Evolutionary conservation across 1,140 invertebrate species (phyloP), one percentile per base, ranked within the genome.

Genomic region (Drosophila pandora): DNA sequence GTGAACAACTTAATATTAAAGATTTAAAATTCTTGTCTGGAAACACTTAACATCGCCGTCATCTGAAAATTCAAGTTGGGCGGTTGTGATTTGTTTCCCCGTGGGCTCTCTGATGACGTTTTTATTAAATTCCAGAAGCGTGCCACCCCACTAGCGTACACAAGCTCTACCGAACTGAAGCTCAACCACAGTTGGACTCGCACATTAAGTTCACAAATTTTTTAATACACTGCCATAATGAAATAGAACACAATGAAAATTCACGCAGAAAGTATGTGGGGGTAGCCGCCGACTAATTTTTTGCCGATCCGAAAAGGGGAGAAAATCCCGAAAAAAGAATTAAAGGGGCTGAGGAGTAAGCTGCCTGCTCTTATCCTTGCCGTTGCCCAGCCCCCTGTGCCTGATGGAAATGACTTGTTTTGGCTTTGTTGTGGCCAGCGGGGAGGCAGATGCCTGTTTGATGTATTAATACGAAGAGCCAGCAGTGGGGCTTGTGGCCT

Each of bases 151-250:
- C 3, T 28, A 28, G 25, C 25, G 25, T 28, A 28, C 23, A 10
- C 6, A 7, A 43, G 13, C 28, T 30, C 4, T 28, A 43, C 0
- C 17, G 17, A 17, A 17, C 17, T 21, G 28, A 10, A 17, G 12
- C 1, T 3, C 50, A 28, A n/a, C 52, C 25, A 32, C 50, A 37
- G 32, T 47, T 49, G 43, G 30, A 58, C 45, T 74, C 43, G 61
- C 37, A 75, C 73, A 76, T 76, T 76, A 73, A 72, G 63, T 74
- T 73, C 63, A 82, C 78, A 87, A 87, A 87, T 87, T 87, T 87
- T 87, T 82, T 87, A 87, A 87, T 87, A 87, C 87, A 87, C 82
- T 87, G 52, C 50, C 82, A 75, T 67, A 49, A 39, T 78, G 78
- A 62, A 81, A 87, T 81, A 82, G 81, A 73, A 72, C 49, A 76